These are phyloP conservation scores for Molothrus aeneus DNA, from an alignment of 2,797 vertebrate species.

Conservation along the genomic window DNA sequence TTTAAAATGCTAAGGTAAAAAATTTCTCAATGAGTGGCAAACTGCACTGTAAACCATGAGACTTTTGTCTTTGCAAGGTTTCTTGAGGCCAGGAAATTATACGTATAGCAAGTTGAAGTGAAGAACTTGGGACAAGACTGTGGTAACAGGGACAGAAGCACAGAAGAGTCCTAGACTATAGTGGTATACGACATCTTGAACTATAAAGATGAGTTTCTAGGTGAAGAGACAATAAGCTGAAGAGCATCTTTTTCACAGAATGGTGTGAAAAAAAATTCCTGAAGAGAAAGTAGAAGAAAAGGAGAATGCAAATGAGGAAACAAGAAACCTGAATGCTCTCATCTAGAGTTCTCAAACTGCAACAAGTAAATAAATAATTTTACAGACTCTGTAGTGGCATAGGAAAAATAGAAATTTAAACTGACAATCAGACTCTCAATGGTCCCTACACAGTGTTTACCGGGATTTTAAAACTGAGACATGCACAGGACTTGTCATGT, in stretches of 20 bases:
- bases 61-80: background rate
- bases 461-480: background rate
- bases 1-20: background rate
- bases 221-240: background rate
- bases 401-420: background rate
- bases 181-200: background rate
- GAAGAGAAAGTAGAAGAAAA: background rate
- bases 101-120: background rate
- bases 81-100: background rate
- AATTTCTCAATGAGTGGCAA: background rate
- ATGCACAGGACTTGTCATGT: background rate
- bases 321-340: background rate
- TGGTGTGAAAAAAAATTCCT: background rate
- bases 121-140: background rate
- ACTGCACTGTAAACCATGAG: background rate
- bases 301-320: background rate
- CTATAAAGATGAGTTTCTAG: background rate
- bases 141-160: background rate
- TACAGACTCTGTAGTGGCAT: background rate
- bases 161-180: background rate
- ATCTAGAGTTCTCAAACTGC: background rate
- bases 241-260: background rate
- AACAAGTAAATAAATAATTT: background rate
- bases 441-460: background rate
- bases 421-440: background rate